phyloP scores from a whole-genome alignment of 2,888 invertebrate genomes.

The Melangyna quadrimaculata region DNA sequence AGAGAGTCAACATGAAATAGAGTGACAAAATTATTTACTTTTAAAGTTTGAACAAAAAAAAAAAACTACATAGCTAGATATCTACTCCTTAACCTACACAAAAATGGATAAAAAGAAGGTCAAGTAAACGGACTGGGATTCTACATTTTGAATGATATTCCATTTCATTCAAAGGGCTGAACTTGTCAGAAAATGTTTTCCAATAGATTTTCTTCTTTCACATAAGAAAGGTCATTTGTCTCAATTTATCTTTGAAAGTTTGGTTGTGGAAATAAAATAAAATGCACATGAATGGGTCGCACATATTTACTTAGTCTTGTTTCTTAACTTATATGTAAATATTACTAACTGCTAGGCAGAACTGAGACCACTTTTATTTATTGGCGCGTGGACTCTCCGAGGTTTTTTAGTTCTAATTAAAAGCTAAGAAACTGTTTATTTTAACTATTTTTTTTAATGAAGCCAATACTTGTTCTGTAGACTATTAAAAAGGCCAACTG shows the following conservation, averaged over 20 bases:
- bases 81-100: not conserved
- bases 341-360: too few species aligned
- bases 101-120: not conserved
- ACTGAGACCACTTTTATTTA: too few species aligned
- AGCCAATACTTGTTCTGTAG: too few species aligned
- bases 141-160: conserved; percentile 3
- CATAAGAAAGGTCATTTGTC: conserved; percentile 27
- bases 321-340: too few species aligned
- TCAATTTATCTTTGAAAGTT: conserved; percentile 26
- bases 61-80: too few species aligned
- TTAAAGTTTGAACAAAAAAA: not conserved
- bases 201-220: conserved; percentile 16
- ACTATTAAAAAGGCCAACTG: too few species aligned
- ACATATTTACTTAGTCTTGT: not conserved
- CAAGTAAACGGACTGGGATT: not conserved
- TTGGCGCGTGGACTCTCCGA: too few species aligned
- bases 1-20: too few species aligned
- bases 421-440: too few species aligned
- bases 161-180: conserved; percentile 13
- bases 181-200: conserved; percentile 2
- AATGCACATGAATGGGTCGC: not conserved
- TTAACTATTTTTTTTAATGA: too few species aligned
- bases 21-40: not conserved
- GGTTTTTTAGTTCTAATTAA: too few species aligned
- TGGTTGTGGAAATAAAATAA: not conserved